These are phyloP conservation scores for Muricea muricata DNA, from an alignment of 92 coral and sea anemone species.

Conservation along the genomic window DNA sequence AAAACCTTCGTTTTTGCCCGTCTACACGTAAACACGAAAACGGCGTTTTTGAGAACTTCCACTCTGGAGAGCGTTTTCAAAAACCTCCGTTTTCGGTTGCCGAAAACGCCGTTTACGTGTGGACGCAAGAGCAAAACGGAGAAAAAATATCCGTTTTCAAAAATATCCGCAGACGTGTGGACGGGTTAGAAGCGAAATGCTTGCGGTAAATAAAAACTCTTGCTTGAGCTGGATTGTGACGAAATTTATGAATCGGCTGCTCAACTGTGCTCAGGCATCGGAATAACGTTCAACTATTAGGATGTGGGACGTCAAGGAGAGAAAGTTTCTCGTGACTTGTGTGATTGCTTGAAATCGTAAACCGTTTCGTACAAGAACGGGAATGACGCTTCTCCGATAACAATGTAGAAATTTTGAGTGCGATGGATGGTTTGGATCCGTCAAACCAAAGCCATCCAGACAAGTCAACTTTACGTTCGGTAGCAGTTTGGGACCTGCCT, in stretches of 20 bases:
- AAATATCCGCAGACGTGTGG: no score
- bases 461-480: background rate
- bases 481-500: background rate
- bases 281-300: background rate
- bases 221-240: background rate
- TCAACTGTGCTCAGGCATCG: background rate
- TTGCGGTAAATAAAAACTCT: background rate
- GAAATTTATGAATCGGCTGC: background rate
- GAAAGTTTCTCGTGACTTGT: background rate
- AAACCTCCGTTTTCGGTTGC: no score
- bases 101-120: no score
- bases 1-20: no score
- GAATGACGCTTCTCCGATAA: slow-evolving; percentile 16
- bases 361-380: background rate
- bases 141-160: no score
- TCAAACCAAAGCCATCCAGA: background rate
- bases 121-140: no score
- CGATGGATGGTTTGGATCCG: background rate
- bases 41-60: no score
- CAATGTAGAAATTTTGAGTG: background rate
- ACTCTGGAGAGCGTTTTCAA: no score
- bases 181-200: background rate
- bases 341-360: background rate
- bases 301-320: background rate
- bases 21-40: no score